Percentiles rank a stretch among this genome's conserved stretches.
These are phyloP conservation scores for Palythoa grandis DNA, from an alignment of 92 coral and sea anemone genomes.

Conservation along the genomic window DNA sequence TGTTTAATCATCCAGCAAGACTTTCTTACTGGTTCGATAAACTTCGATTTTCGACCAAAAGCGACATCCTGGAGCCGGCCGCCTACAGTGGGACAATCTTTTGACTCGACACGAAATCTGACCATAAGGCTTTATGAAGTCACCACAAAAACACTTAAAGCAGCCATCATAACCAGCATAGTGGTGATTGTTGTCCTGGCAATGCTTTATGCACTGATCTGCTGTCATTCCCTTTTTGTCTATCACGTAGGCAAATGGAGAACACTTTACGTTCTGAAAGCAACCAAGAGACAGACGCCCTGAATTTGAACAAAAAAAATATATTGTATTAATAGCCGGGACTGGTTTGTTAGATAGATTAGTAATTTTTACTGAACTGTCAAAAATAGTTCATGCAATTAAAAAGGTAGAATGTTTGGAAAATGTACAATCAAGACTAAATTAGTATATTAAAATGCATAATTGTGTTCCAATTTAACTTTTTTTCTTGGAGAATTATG, in stretches of 20 bases:
- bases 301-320: not conserved
- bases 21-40: conserved; percentile 31
- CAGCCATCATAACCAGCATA: conserved; percentile 66
- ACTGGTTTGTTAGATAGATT: no score
- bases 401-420: no score
- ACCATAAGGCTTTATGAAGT: not conserved
- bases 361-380: no score
- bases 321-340: no score
- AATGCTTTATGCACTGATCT: conserved; percentile 59
- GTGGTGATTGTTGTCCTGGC: conserved; percentile 56
- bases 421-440: no score
- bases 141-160: conserved; percentile 58
- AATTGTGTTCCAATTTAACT: no score
- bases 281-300: conserved; percentile 66
- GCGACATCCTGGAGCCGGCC: conserved; percentile 1
- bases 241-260: conserved; percentile 42
- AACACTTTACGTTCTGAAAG: conserved; percentile 34
- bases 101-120: not conserved
- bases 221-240: conserved; percentile 33
- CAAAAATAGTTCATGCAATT: no score
- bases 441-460: no score
- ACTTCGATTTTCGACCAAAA: not conserved
- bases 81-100: not conserved
- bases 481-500: no score
- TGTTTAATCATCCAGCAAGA: not conserved